Conservation (phyloP, 2,888 invertebrate species). For the Cerastis leucographa region DNA sequence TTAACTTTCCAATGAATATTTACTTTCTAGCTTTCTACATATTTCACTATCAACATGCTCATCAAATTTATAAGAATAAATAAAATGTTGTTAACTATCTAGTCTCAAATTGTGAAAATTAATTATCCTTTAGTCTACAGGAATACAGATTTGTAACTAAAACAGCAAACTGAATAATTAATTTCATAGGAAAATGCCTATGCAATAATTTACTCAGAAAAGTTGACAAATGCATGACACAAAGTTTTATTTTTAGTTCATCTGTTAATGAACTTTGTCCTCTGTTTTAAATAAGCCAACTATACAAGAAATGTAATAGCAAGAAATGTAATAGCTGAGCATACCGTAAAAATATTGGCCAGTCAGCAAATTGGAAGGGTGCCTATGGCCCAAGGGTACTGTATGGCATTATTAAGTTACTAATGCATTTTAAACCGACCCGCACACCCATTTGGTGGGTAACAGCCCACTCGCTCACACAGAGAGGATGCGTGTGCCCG, state of each 20-base stretch:
- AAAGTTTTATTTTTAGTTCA: neutral
- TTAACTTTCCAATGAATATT: neutral
- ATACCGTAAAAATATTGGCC: neutral
- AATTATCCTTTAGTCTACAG: neutral
- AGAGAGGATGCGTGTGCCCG: neutral
- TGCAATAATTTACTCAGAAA: constrained; percentile 4
- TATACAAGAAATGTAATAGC: neutral
- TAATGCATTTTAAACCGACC: neutral
- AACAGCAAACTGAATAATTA: neutral
- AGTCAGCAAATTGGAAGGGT: too few species aligned
- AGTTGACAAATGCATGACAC: constrained; percentile 20
- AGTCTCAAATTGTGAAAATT: neutral
- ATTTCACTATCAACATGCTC: neutral
- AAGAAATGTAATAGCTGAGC: too few species aligned
- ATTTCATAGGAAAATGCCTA: constrained; percentile 11
- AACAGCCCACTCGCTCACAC: neutral
- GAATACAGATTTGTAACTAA: neutral
- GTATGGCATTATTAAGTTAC: neutral
- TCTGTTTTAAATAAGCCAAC: neutral
- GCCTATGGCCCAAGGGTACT: too few species aligned
- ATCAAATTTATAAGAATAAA: neutral
- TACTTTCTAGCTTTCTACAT: neutral
- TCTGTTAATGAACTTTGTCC: neutral
- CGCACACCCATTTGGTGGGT: neutral
- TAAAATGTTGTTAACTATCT: neutral